These are phyloP conservation scores for Acrobeloides nanus DNA, from an alignment of 2,888 invertebrate genomes.

Conservation along the genomic window DNA sequence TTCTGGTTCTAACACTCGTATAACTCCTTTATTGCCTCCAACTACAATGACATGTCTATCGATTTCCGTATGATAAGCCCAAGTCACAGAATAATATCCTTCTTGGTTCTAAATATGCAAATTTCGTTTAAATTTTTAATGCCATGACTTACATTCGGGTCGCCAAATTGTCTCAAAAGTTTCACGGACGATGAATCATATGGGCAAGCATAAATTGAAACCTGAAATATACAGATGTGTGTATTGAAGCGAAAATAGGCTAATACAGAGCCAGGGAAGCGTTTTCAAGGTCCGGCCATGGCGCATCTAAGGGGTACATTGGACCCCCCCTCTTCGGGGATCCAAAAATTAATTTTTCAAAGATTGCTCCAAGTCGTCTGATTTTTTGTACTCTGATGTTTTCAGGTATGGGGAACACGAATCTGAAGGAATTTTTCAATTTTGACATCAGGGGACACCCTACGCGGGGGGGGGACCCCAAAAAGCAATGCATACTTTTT, in stretches of 20 bases:
- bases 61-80: slow-evolving; percentile 16
- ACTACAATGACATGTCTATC: slow-evolving; percentile 15
- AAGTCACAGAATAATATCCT: slow-evolving; percentile 25
- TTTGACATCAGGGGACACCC: too few relatives aligned
- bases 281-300: too few relatives aligned
- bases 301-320: neutral
- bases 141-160: slow-evolving; percentile 10
- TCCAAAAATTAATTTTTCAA: neutral
- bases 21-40: slow-evolving; percentile 24
- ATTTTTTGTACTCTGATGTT: too few relatives aligned
- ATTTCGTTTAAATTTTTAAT: neutral
- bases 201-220: slow-evolving; percentile 15
- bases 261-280: too few relatives aligned
- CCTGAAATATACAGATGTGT: slow-evolving; percentile 9
- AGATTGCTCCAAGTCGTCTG: too few relatives aligned
- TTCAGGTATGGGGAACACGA: too few relatives aligned
- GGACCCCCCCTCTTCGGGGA: too few relatives aligned
- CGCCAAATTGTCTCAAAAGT: slow-evolving; percentile 16
- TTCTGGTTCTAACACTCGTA: slow-evolving; percentile 28
- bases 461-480: too few relatives aligned
- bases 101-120: slow-evolving; percentile 26
- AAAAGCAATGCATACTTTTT: too few relatives aligned
- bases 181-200: slow-evolving; percentile 3
- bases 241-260: too few relatives aligned
- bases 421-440: too few relatives aligned